A percentile compares a stretch with the other conserved stretches of the same genome.
These are phyloP conservation scores for Puntigrus tetrazona DNA, from an alignment of 2,113 vertebrate genomes.

Conservation along the genomic window DNA sequence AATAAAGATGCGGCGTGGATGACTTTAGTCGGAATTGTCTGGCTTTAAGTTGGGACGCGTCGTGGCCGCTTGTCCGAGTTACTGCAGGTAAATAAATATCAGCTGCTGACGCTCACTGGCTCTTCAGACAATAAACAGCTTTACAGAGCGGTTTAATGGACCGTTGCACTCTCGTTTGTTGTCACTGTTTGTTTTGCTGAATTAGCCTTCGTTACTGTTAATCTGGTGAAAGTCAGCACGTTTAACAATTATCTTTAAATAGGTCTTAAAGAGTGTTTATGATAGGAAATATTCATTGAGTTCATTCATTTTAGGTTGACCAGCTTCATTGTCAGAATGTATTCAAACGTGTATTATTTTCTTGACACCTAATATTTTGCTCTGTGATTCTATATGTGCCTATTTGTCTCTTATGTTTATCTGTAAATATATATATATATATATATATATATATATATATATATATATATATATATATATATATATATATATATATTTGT, in stretches of 20 bases:
- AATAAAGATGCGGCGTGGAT: neutral
- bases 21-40: neutral
- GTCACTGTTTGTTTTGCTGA: neutral
- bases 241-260: neutral
- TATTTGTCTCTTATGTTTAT: neutral
- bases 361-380: neutral
- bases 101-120: neutral
- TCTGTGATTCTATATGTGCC: neutral
- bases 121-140: neutral
- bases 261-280: neutral
- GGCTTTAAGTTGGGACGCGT: neutral
- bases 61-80: constrained; percentile 1
- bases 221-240: neutral
- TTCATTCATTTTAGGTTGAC: neutral
- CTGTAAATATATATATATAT: neutral
- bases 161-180: neutral
- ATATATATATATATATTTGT: too few relatives aligned
- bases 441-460: too few relatives aligned
- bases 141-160: neutral
- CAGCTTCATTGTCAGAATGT: too few relatives aligned
- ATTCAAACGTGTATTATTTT: too few relatives aligned
- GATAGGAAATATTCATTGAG: neutral
- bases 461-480: too few relatives aligned
- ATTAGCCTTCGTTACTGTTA: neutral
- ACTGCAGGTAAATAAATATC: constrained; percentile 40